Conservation (phyloP, 1,140 invertebrate genomes). For the Orchestia grillus region DNA sequence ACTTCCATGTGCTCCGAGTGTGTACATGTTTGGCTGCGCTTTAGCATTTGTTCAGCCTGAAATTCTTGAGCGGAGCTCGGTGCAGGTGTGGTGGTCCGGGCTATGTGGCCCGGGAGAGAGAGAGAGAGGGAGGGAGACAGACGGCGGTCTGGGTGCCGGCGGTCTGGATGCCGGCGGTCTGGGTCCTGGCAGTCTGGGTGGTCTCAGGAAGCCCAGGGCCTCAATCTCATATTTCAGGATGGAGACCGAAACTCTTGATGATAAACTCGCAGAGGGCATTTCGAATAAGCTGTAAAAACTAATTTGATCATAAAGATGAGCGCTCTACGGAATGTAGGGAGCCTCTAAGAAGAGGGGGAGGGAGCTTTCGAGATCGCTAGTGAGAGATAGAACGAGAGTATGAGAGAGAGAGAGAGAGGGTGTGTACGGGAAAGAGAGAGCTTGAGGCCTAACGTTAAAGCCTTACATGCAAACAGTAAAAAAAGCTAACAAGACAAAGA, state of each 20-base stretch:
- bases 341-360: background rate
- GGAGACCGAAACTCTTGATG: background rate
- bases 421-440: background rate
- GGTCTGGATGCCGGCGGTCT: background rate
- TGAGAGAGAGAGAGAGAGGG: background rate
- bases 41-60: too few species aligned
- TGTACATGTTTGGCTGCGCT: too few species aligned
- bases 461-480: background rate
- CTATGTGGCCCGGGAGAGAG: background rate
- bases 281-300: slow-evolving; percentile 2
- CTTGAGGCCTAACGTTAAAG: background rate
- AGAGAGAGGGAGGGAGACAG: too few species aligned
- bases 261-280: background rate
- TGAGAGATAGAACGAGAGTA: background rate
- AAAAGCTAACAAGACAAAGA: background rate
- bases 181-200: too few species aligned
- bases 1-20: too few species aligned
- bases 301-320: slow-evolving; percentile 2
- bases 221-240: background rate
- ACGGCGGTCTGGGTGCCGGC: too few species aligned
- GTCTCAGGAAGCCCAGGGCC: background rate
- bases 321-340: background rate
- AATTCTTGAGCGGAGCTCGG: background rate
- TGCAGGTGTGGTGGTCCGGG: background rate
- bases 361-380: background rate